Conservation (phyloP, 2,113 vertebrate species). For the Sialia sialis region DNA sequence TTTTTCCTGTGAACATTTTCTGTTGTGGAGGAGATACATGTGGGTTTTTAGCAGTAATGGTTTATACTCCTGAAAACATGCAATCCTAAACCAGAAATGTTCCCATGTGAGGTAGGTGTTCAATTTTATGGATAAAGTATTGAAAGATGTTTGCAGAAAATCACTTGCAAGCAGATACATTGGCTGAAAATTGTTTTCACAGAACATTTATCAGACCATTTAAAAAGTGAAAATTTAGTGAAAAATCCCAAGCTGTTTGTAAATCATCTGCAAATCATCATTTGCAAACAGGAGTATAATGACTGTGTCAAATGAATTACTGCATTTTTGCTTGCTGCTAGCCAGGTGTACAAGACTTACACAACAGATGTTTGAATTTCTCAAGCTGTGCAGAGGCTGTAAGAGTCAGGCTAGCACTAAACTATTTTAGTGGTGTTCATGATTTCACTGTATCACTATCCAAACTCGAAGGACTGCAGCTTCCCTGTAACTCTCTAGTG, state of each 20-base stretch:
- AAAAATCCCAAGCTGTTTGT: constrained; percentile 61
- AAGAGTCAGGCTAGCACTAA: not conserved
- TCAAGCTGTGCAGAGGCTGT: constrained; percentile 16
- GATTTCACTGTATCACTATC: not conserved
- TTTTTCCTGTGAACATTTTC: not conserved
- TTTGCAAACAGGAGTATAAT: constrained; percentile 61
- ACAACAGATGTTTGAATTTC: constrained; percentile 54
- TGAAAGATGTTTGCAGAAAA: constrained; percentile 49
- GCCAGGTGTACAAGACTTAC: constrained; percentile 36
- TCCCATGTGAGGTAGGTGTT: constrained; percentile 47
- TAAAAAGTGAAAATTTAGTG: constrained; percentile 65
- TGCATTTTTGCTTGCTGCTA: constrained; percentile 20
- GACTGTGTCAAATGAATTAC: constrained; percentile 55
- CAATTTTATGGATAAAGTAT: constrained; percentile 52
- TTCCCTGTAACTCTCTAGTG: not conserved
- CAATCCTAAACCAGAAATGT: not conserved
- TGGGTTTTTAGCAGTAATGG: not conserved
- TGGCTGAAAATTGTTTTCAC: constrained; percentile 59
- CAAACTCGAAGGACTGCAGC: not conserved
- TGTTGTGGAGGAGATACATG: not conserved
- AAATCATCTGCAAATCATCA: constrained; percentile 65
- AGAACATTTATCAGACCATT: constrained; percentile 59
- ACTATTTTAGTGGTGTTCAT: not conserved
- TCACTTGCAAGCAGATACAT: constrained; percentile 33
- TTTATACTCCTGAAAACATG: not conserved